These are phyloP conservation scores for Macroglossus sobrinus DNA, from an alignment of 2,113 vertebrate genomes.

Conservation along the genomic window DNA sequence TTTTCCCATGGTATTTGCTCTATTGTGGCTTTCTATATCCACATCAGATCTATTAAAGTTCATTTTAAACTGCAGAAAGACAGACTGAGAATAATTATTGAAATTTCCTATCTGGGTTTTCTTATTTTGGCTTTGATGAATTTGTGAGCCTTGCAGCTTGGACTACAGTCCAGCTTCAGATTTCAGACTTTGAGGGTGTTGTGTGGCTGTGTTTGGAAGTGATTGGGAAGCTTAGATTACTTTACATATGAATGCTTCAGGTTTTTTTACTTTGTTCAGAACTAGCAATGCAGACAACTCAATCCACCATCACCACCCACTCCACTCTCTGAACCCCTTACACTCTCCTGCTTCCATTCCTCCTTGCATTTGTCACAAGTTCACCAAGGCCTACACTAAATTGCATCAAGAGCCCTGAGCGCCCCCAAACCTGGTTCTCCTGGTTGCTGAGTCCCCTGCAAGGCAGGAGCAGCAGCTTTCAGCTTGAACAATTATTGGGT, in stretches of 20 bases:
- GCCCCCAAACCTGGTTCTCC: neutral
- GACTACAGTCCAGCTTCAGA: slow-evolving; percentile 50
- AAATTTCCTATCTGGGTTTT: slow-evolving; percentile 20
- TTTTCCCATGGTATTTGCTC: slow-evolving; percentile 73
- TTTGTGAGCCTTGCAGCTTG: slow-evolving; percentile 11
- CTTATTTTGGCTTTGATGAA: slow-evolving; percentile 35
- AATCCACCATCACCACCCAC: neutral
- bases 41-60: slow-evolving; percentile 58
- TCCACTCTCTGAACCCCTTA: neutral
- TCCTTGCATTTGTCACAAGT: neutral
- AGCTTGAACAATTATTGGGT: slow-evolving; percentile 25
- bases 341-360: neutral
- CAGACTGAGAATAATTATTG: neutral
- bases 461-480: slow-evolving; percentile 21
- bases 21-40: slow-evolving; percentile 66
- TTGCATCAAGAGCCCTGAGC: slow-evolving; percentile 38
- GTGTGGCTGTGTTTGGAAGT: neutral
- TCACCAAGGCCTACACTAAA: slow-evolving; percentile 34
- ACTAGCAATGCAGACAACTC: slow-evolving; percentile 26
- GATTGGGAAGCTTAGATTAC: slow-evolving; percentile 49
- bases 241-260: neutral
- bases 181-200: neutral
- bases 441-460: slow-evolving; percentile 29
- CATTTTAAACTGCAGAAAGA: neutral
- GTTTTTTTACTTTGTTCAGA: slow-evolving; percentile 52